Evolutionary conservation across 2,888 invertebrate species (phyloP).

Genomic region (Griposia aprilina): DNA sequence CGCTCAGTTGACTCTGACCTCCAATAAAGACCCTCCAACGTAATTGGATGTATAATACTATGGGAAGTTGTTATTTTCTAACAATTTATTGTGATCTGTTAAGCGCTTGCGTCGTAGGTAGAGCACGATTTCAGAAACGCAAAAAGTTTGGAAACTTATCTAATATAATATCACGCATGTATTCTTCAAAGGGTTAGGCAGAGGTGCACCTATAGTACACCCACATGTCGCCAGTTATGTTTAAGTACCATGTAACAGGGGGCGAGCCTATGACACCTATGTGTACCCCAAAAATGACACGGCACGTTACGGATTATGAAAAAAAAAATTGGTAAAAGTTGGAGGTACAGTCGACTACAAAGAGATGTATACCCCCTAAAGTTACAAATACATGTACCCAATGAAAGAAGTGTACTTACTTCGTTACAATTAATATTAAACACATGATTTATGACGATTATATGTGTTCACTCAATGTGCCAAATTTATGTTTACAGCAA

Average conservation of each 20-base stretch:
- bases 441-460: too few relatives aligned
- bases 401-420: too few relatives aligned
- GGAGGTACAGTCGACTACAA: too few relatives aligned
- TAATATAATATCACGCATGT: too few relatives aligned
- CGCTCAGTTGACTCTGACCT: conserved; percentile 51
- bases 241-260: background rate
- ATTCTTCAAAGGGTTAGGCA: background rate
- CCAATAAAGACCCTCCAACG: conserved; percentile 31
- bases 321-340: background rate
- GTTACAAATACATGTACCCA: too few relatives aligned
- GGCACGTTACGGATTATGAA: background rate
- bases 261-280: background rate
- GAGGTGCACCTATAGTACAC: background rate
- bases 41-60: conserved; percentile 40
- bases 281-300: too few relatives aligned
- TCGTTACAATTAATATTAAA: too few relatives aligned
- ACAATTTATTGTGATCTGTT: conserved; percentile 29
- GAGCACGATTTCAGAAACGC: background rate
- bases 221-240: background rate
- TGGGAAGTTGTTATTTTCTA: conserved; percentile 53
- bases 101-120: conserved; percentile 17
- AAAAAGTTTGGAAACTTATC: background rate
- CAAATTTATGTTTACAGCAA: too few relatives aligned
- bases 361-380: too few relatives aligned
- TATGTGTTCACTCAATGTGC: too few relatives aligned